phyloP scores from a whole-genome alignment of 2,888 invertebrate species.

The Plemyria rubiginata region DNA sequence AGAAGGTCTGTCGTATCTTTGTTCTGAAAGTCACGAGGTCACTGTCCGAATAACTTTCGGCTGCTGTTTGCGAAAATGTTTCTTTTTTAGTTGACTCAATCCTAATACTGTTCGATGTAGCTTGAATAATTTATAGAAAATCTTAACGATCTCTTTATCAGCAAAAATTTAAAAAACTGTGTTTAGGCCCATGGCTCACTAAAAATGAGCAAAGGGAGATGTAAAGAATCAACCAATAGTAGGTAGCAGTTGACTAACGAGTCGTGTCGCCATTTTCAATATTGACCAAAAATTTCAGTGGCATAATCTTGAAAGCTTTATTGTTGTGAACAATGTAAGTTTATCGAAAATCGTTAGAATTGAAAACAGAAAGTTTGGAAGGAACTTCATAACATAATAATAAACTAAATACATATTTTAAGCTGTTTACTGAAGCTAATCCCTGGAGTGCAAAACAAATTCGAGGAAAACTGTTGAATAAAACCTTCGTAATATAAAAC shows the following conservation, averaged over 20 bases:
- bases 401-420: no score
- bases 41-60: conserved; percentile 25
- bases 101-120: conserved; percentile 27
- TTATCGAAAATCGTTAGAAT: no score
- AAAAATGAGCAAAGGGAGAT: neutral
- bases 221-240: neutral
- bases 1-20: conserved; percentile 18
- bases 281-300: neutral
- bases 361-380: neutral
- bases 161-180: conserved; percentile 18
- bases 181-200: neutral
- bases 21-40: conserved; percentile 25
- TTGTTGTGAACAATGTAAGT: neutral
- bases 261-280: neutral
- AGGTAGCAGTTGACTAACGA: neutral
- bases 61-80: conserved; percentile 18
- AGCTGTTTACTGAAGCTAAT: no score
- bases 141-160: conserved; percentile 16
- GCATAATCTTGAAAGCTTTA: neutral
- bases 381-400: neutral
- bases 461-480: neutral
- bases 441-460: no score
- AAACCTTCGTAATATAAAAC: neutral
- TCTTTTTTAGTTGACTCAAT: conserved; percentile 24
- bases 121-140: conserved; percentile 25